A percentile compares a stretch with the other conserved stretches of the same genome.
These are phyloP conservation scores for Styela clava DNA, from an alignment of 23 tunicate genomes.

Conservation along the genomic window DNA sequence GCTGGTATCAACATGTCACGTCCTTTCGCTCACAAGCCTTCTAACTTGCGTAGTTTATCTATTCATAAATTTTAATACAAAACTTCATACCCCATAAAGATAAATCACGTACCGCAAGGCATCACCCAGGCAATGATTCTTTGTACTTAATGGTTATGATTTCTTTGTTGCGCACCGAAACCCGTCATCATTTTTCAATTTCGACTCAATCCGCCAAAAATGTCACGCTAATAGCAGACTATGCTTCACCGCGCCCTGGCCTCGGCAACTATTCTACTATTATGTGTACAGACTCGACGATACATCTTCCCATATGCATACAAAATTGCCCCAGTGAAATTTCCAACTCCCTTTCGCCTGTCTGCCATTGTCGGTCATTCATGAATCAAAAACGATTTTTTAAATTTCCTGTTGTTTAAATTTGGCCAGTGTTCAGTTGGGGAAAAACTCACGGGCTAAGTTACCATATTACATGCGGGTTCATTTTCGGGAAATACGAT, in stretches of 20 bases:
- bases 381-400: background rate
- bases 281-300: background rate
- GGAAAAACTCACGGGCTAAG: too few relatives aligned
- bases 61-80: background rate
- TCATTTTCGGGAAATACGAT: background rate
- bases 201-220: background rate
- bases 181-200: conserved; percentile 23
- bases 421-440: background rate
- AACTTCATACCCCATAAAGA: conserved; percentile 1
- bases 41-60: background rate
- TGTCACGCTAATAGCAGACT: background rate
- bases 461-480: background rate
- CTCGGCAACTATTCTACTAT: too few relatives aligned
- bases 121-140: background rate
- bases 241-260: conserved; percentile 1
- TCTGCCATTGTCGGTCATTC: background rate
- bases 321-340: background rate
- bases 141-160: background rate
- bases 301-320: background rate
- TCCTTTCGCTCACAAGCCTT: background rate
- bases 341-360: too few relatives aligned
- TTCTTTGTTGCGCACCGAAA: conserved; percentile 20
- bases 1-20: background rate
- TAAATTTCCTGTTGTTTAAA: background rate
- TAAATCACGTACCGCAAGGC: conserved; percentile 18